Conservation (phyloP, 2,888 invertebrate species). For the Venustoraphidia nigricollis region DNA sequence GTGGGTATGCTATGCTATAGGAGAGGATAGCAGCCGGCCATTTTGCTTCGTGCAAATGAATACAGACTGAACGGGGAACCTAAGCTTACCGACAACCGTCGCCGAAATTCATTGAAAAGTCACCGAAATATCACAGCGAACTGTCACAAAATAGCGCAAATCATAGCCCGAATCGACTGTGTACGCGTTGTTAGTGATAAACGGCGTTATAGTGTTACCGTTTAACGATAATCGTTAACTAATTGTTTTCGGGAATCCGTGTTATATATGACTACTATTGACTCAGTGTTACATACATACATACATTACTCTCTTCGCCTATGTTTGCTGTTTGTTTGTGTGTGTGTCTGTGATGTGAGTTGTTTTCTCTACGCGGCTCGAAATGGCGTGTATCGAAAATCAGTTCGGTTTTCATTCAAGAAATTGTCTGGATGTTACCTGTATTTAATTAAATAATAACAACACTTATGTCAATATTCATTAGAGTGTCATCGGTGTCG, state of each 20-base stretch:
- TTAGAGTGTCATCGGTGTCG: no score
- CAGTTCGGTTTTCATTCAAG: neutral
- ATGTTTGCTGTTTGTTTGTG: neutral
- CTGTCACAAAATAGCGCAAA: neutral
- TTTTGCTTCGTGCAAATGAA: slow-evolving; percentile 8
- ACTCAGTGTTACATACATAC: neutral
- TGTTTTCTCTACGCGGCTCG: neutral
- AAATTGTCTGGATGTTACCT: no score
- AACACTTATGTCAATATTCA: no score
- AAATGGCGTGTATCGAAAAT: slow-evolving; percentile 2
- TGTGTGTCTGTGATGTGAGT: neutral
- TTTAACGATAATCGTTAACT: slow-evolving; percentile 2
- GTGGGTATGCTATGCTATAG: neutral
- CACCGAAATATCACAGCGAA: neutral
- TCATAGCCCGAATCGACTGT: neutral
- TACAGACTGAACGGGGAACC: neutral
- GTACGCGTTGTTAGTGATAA: neutral
- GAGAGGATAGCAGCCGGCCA: slow-evolving; percentile 7
- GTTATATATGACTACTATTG: neutral
- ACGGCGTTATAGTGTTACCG: slow-evolving; percentile 2
- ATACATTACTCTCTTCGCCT: neutral
- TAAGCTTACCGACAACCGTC: no score
- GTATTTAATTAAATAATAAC: no score
- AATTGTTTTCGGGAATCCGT: slow-evolving; percentile 5
- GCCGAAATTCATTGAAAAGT: neutral